These are phyloP conservation scores for Neoitamus cyanurus DNA, from an alignment of 2,888 invertebrate species.

Conservation along the genomic window DNA sequence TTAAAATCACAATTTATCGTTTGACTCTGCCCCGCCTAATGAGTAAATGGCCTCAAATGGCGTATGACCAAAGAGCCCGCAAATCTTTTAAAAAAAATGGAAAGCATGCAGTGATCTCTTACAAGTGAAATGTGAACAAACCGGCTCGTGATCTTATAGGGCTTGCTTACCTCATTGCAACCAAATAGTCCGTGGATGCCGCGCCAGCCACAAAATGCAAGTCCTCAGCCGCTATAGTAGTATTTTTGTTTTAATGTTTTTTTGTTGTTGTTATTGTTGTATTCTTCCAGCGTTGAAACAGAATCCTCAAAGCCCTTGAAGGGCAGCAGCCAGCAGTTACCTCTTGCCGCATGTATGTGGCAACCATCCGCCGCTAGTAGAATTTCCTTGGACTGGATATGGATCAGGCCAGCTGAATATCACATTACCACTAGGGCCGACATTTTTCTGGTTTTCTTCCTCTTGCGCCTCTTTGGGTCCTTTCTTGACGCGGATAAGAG, in stretches of 20 bases:
- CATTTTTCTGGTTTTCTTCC: slow-evolving; percentile 37
- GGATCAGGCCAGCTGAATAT: slow-evolving; percentile 22
- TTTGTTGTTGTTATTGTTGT: not conserved
- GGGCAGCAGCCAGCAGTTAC: slow-evolving; percentile 26
- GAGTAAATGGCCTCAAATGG: slow-evolving; percentile 1
- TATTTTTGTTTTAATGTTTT: not conserved
- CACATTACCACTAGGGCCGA: slow-evolving; percentile 39
- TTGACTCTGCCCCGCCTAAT: no score
- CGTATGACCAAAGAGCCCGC: not conserved
- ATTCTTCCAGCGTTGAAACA: slow-evolving; percentile 8
- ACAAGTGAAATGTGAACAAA: not conserved
- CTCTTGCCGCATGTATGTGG: slow-evolving; percentile 1
- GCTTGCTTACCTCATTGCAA: slow-evolving; percentile 38
- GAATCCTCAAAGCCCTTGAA: slow-evolving; percentile 41
- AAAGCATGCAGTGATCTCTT: slow-evolving; percentile 2
- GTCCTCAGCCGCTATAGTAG: not conserved
- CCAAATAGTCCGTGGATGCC: slow-evolving; percentile 40
- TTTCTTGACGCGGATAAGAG: slow-evolving; percentile 1
- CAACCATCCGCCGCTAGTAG: not conserved
- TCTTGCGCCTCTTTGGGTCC: not conserved
- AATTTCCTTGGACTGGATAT: not conserved
- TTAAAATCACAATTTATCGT: no score
- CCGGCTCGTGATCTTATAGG: slow-evolving; percentile 25
- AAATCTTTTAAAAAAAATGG: not conserved
- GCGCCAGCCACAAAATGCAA: slow-evolving; percentile 26